Base-by-base conservation (phyloP, 2,797 vertebrate genomes). In the Danio aesculapii region DNA sequence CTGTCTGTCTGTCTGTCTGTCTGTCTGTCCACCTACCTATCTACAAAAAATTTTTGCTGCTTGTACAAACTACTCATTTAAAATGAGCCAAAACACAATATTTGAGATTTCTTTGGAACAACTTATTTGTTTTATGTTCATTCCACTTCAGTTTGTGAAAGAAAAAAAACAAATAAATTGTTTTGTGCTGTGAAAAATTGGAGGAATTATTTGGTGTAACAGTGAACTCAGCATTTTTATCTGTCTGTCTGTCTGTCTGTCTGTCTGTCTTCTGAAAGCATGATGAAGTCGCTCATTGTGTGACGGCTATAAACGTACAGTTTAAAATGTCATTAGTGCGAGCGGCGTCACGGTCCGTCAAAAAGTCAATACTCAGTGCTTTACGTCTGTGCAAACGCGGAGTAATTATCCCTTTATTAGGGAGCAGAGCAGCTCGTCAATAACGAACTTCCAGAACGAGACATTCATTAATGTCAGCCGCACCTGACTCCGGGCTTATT, bases 391-490 rank as follows among this genome's bases (percentile, higher is more conserved):
- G 92, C 93, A 92, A 94, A 94, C 92, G 94, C 88, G 88, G 92
- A 94, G 94, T 94, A 94, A 95, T 94, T 94, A 94, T 94, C 91
- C 86, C 92, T 93, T 94, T 94, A 93, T 95, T 94, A 94, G 92
- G 90, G 90, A 86, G 89, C 88, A 86, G 88, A 90, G 90, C 77
- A 79, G 74, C 89, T 89, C 89, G 89, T 92, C 92, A 94, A 94
- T 94, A 94, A 94, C 84, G 88, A 94, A 93, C 91, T 88, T 90
- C 91, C 87, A 86, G 92, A 92, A 94, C 91, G 92, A 93, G 92
- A 92, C 94, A 95, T 95, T 95, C 93, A 95, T 95, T 95, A 95
- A 92, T 94, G 94, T 94, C 94, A 94, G 88, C 90, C 88, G 90
- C 92, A 93, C 93, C 92, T 92, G 91, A 94, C 91, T 94, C 89